Base-by-base conservation (phyloP, 2,113 vertebrate genomes). In the Copsychus sechellarum region DNA sequence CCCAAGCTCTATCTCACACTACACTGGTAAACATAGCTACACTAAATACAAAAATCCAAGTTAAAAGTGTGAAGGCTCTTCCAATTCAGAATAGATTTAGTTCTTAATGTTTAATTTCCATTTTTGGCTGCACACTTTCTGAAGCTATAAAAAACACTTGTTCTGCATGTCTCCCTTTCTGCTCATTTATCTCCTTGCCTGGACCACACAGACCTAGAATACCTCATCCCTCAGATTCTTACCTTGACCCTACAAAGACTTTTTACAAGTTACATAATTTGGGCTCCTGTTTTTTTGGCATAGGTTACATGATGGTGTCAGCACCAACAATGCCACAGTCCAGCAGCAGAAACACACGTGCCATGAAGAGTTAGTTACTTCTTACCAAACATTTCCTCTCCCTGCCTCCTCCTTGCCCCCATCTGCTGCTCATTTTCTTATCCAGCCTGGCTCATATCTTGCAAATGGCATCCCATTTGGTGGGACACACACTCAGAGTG, bases 311-410 rank as follows among this genome's bases (percentile, higher is more conserved):
- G 5, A 40, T 22, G 48, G 50, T 36, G 21, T 28, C 16, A 31
- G 43, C 61, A 85, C 40, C n/a, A 81, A 5, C 16, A 57, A 0
- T 9, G 26, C 26, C 42, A 7, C 14, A 67, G 40, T 4, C 47
- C 0, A 0, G 33, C 38, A 58, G 83, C 60, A 89, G 69, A 81
- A 82, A 34, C 1, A 0, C 51, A 36, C 2, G 0, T 13, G n/a
- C 14, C 34, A 26, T 12, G 11, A 58, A 60, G 29, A 33, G 8
- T 45, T n/a, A 36, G n/a, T 69, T 34, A 28, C n/a, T 56, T 31
- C 31, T 87, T 53, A 79, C 20, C 74, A 72, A 87, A 64, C 19
- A 23, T 45, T 80, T 65, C 51, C 43, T 42, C 20, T 23, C 47
- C 9, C 28, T 53, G 29, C 48, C 24, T 51, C 36, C 57, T 31